phyloP scores from a whole-genome alignment of 1,140 invertebrate species.

The Probaryconus sp. region DNA sequence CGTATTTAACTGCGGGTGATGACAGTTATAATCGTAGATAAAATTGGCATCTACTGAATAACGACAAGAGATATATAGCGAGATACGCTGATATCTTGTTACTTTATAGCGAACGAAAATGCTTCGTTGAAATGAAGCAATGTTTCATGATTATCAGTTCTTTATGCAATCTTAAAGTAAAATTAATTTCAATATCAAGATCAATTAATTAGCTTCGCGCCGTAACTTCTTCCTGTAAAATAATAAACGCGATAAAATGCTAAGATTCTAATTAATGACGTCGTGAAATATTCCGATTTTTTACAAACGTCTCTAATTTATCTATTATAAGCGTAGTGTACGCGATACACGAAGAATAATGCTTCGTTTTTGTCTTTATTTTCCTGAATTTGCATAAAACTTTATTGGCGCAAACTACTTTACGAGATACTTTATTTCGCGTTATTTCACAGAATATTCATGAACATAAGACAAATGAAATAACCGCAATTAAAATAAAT shows the following conservation, averaged over 20 bases:
- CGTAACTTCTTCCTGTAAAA: not conserved
- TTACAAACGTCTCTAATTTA: constrained; percentile 19
- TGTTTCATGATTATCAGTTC: not conserved
- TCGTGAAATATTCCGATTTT: constrained; percentile 26
- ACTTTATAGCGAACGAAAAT: not conserved
- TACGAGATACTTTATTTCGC: constrained; percentile 44
- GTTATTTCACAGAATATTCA: constrained; percentile 39
- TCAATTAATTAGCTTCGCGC: constrained; percentile 18
- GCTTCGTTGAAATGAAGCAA: not conserved
- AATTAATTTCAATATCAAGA: constrained; percentile 8
- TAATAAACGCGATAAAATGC: constrained; percentile 10
- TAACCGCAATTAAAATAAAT: constrained; percentile 26
- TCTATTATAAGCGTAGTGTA: constrained; percentile 48
- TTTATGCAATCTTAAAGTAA: constrained; percentile 9
- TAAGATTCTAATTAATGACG: constrained; percentile 18
- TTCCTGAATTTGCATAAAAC: constrained; percentile 39
- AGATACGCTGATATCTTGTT: not conserved
- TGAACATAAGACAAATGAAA: constrained; percentile 50
- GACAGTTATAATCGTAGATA: constrained; percentile 42
- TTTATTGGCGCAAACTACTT: constrained; percentile 51
- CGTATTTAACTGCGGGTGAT: constrained; percentile 42
- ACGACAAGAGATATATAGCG: not conserved
- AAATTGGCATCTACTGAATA: constrained; percentile 36
- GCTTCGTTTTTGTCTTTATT: constrained; percentile 34
- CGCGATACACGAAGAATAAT: constrained; percentile 47